Base-by-base conservation (phyloP, 2,888 invertebrate genomes). In the Monochamus alternatus region DNA sequence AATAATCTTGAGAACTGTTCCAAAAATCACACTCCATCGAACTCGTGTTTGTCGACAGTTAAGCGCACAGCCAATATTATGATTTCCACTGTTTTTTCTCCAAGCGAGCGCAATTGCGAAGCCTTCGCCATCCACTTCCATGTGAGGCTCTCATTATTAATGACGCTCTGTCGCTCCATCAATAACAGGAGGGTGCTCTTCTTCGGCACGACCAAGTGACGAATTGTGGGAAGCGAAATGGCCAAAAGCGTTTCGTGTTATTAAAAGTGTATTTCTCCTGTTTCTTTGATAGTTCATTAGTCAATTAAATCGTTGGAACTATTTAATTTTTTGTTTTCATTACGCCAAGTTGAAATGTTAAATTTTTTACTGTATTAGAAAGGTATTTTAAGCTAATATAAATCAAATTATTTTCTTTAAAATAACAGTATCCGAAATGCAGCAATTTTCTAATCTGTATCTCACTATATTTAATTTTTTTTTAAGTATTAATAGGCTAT, bases 141-240 rank as follows among this genome's bases (percentile, higher is more conserved):
- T 55, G 68, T 68, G 68, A 58, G 44, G 58, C 58, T n/a, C 68
- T 59, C 68, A 68, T 68, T 68, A 68, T 68, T 68, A 68, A 68
- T 58, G 68, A 59, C 38, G 68, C 43, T 58, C 44, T 14, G 68
- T 14, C 68, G 58, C 68, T 58, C 58, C 68, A 68, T 68, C 68
- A 59, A 68, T 68, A 68, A 58, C 58, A 58, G 8, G 43, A 59
- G 58, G 22, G 38, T 51, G 69, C 44, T 69, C 12, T n/a, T 60
- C 60, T 47, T 22, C 69, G 3, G 9, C 59, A 31, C 60, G n/a
- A n/a, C 67, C 67, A 47, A 67, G 67, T 67, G 69, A 69, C 69
- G 69, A 69, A 68, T 69, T 60, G 69, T 14, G 60, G 59, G 60
- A 69, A 60, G 44, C 60, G 47, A 44, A 60, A 59, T 44, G 60